Conservation (phyloP, 2,888 invertebrate species). For the Formica aserva region DNA sequence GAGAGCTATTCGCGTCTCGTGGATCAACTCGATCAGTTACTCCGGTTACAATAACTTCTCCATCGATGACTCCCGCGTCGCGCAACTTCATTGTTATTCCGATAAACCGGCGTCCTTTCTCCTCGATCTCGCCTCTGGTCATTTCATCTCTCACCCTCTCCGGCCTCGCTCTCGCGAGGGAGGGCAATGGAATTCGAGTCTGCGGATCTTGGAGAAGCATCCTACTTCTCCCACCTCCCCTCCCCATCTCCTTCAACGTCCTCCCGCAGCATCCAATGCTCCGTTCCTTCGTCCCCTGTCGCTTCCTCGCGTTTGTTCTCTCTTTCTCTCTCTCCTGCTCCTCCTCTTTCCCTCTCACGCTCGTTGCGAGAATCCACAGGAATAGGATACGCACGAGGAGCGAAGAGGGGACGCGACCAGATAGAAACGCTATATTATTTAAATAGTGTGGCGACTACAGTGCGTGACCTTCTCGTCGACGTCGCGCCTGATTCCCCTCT, state of each 20-base stretch:
- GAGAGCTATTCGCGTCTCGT: conserved; percentile 17
- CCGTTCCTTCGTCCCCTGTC: neutral
- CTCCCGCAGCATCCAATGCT: conserved; percentile 61
- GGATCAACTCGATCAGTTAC: conserved; percentile 53
- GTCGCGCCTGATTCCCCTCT: conserved; percentile 74
- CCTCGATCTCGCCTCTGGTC: conserved; percentile 63
- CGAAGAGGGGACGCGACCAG: conserved; percentile 59
- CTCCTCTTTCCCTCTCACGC: conserved; percentile 34
- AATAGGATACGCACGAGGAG: conserved; percentile 7
- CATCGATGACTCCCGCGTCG: conserved; percentile 41
- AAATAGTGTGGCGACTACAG: conserved; percentile 79
- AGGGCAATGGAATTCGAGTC: conserved; percentile 75
- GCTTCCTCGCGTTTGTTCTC: conserved; percentile 23
- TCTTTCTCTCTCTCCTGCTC: conserved; percentile 46
- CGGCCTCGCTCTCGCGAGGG: conserved; percentile 64
- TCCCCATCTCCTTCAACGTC: conserved; percentile 58
- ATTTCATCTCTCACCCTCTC: conserved; percentile 73
- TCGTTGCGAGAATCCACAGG: conserved; percentile 33
- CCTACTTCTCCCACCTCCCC: conserved; percentile 55
- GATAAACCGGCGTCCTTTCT: conserved; percentile 66
- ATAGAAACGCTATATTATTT: conserved; percentile 81
- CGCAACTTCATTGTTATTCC: conserved; percentile 67
- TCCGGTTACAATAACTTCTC: conserved; percentile 56
- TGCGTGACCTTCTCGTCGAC: conserved; percentile 82
- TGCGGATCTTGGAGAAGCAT: conserved; percentile 72